Evolutionary conservation across 2,888 invertebrate species (phyloP).

Genomic region (Hermaeophaga mercurialis): DNA sequence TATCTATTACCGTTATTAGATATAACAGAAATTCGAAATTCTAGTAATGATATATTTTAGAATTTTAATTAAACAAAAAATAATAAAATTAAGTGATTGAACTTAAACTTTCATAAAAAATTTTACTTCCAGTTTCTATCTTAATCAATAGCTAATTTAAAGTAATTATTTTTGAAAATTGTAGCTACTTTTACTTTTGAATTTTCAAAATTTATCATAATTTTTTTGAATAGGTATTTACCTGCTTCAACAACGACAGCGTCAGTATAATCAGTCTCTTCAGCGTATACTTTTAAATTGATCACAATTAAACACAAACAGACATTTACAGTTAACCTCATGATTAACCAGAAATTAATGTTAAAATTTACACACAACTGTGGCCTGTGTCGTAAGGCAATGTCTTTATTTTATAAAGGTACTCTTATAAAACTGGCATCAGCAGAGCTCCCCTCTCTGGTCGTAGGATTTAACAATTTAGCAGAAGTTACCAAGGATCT

Average conservation of each 20-base stretch:
- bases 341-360: constrained; percentile 30
- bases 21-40: too few relatives aligned
- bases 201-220: too few relatives aligned
- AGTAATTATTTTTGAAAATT: too few relatives aligned
- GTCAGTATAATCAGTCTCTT: constrained; percentile 34
- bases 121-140: too few relatives aligned
- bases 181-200: too few relatives aligned
- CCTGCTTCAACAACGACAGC: constrained; percentile 48
- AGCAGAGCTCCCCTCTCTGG: constrained; percentile 40
- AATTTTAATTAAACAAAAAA: too few relatives aligned
- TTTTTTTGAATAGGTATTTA: too few relatives aligned
- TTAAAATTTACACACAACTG: constrained; percentile 33
- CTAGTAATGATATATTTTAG: too few relatives aligned
- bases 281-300: constrained; percentile 33
- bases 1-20: too few relatives aligned
- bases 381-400: constrained; percentile 44
- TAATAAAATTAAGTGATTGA: too few relatives aligned
- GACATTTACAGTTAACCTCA: constrained; percentile 45
- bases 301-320: constrained; percentile 43
- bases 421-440: constrained; percentile 52
- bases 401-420: constrained; percentile 53
- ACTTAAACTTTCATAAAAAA: too few relatives aligned
- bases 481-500: constrained; percentile 41
- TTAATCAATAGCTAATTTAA: too few relatives aligned
- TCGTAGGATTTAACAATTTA: constrained; percentile 38